Evolutionary conservation across 2,797 vertebrate genomes (phyloP).

Genomic region (Simalia tracyae): DNA sequence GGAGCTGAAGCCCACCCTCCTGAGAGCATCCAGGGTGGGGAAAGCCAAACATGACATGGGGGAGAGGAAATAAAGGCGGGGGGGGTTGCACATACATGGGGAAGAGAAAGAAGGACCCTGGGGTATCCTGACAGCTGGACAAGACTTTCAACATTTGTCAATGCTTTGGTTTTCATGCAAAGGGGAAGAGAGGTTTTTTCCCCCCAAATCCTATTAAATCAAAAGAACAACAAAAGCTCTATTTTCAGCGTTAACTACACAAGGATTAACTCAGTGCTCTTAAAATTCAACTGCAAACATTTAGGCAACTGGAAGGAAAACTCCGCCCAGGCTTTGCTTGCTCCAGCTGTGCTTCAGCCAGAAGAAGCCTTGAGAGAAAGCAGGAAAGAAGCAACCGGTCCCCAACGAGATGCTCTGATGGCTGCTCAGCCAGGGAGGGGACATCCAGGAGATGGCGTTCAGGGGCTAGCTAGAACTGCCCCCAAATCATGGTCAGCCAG

Average conservation of each 20-base stretch:
- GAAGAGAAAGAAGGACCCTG: not conserved
- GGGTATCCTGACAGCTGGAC: not conserved
- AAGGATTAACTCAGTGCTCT: conserved; percentile 21
- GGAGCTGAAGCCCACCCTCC: not conserved
- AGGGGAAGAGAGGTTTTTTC: not conserved
- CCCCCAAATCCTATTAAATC: not conserved
- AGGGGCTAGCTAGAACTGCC: not conserved
- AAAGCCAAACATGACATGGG: not conserved
- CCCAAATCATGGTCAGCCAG: conserved; percentile 16
- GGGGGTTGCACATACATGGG: not conserved
- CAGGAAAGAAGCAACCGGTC: conserved; percentile 50
- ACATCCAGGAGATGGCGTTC: too few relatives aligned
- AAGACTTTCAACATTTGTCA: too few relatives aligned
- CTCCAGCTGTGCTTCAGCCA: conserved; percentile 21
- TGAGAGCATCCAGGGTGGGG: not conserved
- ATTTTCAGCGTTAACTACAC: not conserved
- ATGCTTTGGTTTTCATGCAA: not conserved
- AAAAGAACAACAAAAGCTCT: not conserved
- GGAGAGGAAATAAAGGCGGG: not conserved
- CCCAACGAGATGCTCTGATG: conserved; percentile 65
- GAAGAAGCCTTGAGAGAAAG: not conserved
- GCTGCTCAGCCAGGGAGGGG: not conserved
- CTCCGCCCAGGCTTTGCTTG: not conserved
- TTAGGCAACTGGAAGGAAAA: not conserved
- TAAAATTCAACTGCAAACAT: conserved; percentile 11